Percentiles rank a stretch among this genome's conserved stretches.
Conservation (phyloP, 2,113 vertebrate genomes). For the Hydropotes inermis region DNA sequence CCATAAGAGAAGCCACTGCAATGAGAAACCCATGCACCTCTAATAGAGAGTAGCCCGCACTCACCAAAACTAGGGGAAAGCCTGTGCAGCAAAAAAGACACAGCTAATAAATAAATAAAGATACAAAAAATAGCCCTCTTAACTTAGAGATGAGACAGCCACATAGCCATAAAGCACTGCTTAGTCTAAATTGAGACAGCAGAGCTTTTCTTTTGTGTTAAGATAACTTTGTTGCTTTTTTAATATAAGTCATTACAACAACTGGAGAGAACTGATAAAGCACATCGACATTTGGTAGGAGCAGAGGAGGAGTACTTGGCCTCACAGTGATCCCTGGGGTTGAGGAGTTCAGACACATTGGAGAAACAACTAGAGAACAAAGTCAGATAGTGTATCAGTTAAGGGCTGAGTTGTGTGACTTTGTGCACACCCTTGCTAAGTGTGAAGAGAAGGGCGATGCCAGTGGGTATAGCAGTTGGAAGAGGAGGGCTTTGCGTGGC, state of each 20-base stretch:
- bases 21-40: background rate
- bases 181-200: background rate
- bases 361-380: background rate
- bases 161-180: background rate
- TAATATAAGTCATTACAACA: background rate
- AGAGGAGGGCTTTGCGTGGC: background rate
- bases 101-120: background rate
- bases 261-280: background rate
- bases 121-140: background rate
- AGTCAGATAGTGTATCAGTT: background rate
- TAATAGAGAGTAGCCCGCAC: background rate
- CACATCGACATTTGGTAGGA: background rate
- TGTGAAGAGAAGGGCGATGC: background rate
- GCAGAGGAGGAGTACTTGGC: background rate
- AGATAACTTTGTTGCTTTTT: background rate
- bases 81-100: background rate
- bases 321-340: background rate
- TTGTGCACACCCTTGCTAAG: accelerated
- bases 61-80: background rate
- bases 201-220: background rate
- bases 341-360: background rate
- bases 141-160: background rate
- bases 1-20: background rate
- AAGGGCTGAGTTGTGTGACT: background rate
- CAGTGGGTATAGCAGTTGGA: background rate